Conservation (phyloP, 2,888 invertebrate genomes). For the Cyclophora albipunctata region DNA sequence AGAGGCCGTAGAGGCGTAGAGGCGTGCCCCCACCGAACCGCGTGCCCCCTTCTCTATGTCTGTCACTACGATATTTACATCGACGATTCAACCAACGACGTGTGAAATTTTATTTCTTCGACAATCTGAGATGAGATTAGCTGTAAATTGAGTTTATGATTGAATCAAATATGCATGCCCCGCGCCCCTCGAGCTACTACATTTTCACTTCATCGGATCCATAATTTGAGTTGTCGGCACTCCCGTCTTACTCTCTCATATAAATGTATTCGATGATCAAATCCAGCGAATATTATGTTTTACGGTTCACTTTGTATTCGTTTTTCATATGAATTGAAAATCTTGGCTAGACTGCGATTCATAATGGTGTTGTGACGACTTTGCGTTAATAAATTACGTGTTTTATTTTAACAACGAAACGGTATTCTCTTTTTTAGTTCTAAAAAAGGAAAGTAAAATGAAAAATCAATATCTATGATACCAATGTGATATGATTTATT, state of each 20-base stretch:
- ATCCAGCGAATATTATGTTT: slow-evolving; percentile 31
- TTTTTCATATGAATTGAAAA: not conserved
- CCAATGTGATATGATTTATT: too few relatives aligned
- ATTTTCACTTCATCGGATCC: slow-evolving; percentile 53
- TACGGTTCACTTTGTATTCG: not conserved
- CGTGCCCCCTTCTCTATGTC: slow-evolving; percentile 27
- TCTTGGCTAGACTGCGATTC: too few relatives aligned
- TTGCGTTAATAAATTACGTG: too few relatives aligned
- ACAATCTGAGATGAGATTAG: slow-evolving; percentile 73
- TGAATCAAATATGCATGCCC: slow-evolving; percentile 68
- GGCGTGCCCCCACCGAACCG: slow-evolving; percentile 7
- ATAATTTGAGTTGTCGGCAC: slow-evolving; percentile 55
- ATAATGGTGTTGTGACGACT: slow-evolving; percentile 43
- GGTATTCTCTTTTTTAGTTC: too few relatives aligned
- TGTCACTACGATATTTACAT: slow-evolving; percentile 41
- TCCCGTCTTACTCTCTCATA: slow-evolving; percentile 40
- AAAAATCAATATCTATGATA: too few relatives aligned
- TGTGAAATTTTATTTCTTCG: slow-evolving; percentile 74
- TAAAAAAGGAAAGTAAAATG: too few relatives aligned
- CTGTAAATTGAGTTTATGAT: slow-evolving; percentile 73
- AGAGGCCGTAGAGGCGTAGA: slow-evolving; percentile 4
- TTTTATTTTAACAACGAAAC: too few relatives aligned
- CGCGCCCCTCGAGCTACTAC: slow-evolving; percentile 28
- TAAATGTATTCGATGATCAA: slow-evolving; percentile 45
- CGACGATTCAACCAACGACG: slow-evolving; percentile 57